Evolutionary conservation across 2,113 vertebrate species (phyloP).

Genomic region (Bombycilla garrulus): DNA sequence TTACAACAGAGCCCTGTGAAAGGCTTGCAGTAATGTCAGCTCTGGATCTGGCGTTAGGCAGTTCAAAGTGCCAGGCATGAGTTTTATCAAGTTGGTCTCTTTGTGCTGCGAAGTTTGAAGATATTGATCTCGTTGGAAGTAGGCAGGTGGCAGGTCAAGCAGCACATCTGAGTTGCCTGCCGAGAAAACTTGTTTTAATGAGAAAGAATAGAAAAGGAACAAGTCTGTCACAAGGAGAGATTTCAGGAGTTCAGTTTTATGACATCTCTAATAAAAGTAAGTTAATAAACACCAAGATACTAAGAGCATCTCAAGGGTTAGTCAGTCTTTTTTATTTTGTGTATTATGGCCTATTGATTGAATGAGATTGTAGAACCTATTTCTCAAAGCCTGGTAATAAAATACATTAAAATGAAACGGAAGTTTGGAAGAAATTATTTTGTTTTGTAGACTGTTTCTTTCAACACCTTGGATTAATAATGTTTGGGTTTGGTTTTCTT

Average conservation of each 20-base stretch:
- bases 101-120: background rate
- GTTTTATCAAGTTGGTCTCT: background rate
- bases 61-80: background rate
- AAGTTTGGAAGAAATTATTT: background rate
- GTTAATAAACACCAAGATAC: background rate
- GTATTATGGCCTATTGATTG: background rate
- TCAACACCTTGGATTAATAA: slow-evolving; percentile 28
- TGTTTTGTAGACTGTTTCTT: background rate
- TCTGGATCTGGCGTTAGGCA: background rate
- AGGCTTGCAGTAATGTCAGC: background rate
- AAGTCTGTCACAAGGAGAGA: background rate
- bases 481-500: background rate
- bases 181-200: background rate
- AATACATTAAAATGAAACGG: background rate
- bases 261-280: background rate
- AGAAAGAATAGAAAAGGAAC: background rate
- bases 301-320: background rate
- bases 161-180: background rate
- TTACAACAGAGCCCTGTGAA: background rate
- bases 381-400: background rate
- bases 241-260: background rate
- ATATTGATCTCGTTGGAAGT: background rate
- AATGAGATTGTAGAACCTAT: background rate
- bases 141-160: background rate
- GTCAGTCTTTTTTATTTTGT: background rate